Evolutionary conservation across 2,113 vertebrate genomes (phyloP).

Genomic region (human (Homo sapiens)): DNA sequence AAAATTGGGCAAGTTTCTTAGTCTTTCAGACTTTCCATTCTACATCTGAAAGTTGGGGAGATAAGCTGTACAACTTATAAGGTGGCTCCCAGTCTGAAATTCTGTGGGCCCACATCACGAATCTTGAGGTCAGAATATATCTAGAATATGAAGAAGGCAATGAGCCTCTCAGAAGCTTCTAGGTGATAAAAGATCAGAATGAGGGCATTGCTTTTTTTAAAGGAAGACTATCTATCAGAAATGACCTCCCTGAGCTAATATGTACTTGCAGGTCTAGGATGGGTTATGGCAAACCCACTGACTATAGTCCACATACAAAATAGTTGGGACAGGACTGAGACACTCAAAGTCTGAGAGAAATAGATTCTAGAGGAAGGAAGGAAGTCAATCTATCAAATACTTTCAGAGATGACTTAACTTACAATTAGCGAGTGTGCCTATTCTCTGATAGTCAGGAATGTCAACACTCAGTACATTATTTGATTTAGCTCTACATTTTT

Average conservation of each 20-base stretch:
- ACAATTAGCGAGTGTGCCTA: neutral
- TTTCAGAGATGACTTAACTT: neutral
- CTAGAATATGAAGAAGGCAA: neutral
- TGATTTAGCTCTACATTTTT: neutral
- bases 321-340: neutral
- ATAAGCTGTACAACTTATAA: neutral
- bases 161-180: fast-evolving
- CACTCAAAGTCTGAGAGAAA: neutral
- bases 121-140: neutral
- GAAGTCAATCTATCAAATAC: neutral
- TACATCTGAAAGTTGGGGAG: neutral
- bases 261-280: neutral
- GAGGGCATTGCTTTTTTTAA: neutral
- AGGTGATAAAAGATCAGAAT: neutral
- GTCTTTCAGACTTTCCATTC: neutral
- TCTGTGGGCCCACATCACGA: neutral
- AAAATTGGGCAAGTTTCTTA: neutral
- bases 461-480: neutral
- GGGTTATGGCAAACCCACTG: neutral
- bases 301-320: neutral
- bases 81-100: neutral
- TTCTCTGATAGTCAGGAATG: neutral
- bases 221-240: neutral
- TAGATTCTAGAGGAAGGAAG: neutral
- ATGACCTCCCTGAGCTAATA: neutral